Evolutionary conservation across 2,888 invertebrate genomes (phyloP), one percentile per base, ranked within the genome.

Genomic region (Chymomyza caudatula): DNA sequence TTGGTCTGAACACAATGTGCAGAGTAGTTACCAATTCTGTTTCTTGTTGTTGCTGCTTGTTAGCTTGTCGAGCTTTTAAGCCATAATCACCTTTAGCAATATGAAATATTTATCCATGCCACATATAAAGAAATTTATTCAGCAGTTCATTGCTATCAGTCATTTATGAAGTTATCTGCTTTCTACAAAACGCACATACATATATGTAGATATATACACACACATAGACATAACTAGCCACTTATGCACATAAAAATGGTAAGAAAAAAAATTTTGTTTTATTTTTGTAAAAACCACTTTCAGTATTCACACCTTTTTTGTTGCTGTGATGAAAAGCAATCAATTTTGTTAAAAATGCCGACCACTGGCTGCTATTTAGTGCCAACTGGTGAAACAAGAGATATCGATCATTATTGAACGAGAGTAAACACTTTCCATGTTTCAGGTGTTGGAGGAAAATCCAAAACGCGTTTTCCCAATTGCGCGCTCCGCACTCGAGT

Each of bases 241-340:
- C 29, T 37, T 37, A 37, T 37, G 11, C 11, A 11, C 29, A 3
- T 37, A 25, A 25, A 25, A 25, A 5, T 25, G 25, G 25, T 25
- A 25, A 25, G 25, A 25, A 25, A 25, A 25, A 4, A 17, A 8
- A 17, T 44, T 19, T 53, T 54, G 53, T 53, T 53, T 53, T 22
- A 13, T 54, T 54, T 54, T 22, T 11, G 29, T 54, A 54, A 54
- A 57, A 63, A 56, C 57, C 69, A 73, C 83, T 86, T 81, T 86
- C 85, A 81, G 69, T 86, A 61, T 78, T 81, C 82, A 66, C 86
- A 81, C 82, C 85, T 86, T 65, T 69, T 76, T 63, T 52, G 44
- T 71, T 59, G 62, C 25, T 42, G 37, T 49, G 56, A 22, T 60
- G 55, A 49, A 54, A 58, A 51, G 51, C 54, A 23, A 65, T 67